phyloP scores from a whole-genome alignment of 2,113 vertebrate genomes.

The Percina caprodes region DNA sequence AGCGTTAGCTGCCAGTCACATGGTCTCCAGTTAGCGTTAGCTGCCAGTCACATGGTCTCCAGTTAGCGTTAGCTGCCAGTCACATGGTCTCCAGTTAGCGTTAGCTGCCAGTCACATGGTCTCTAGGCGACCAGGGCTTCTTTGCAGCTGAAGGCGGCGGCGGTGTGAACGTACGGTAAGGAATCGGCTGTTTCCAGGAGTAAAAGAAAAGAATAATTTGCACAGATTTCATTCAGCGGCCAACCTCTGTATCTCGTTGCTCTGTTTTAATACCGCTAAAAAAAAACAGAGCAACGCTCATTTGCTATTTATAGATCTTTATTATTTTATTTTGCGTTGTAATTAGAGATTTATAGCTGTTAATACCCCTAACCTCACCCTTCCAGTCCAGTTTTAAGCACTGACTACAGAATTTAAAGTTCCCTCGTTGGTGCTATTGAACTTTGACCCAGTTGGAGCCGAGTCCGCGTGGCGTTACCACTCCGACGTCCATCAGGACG shows the following conservation, averaged over 20 bases:
- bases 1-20: no score
- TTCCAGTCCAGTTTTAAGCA: slow-evolving; percentile 29
- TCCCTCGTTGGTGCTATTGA: slow-evolving; percentile 63
- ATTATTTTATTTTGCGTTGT: slow-evolving; percentile 34
- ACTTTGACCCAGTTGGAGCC: slow-evolving; percentile 53
- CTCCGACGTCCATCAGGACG: neutral
- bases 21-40: no score
- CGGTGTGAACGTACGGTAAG: neutral
- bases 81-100: no score
- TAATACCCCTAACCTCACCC: neutral
- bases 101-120: no score
- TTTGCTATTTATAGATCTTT: slow-evolving; percentile 62
- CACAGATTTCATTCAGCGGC: slow-evolving; percentile 36
- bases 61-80: no score
- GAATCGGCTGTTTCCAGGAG: slow-evolving; percentile 45
- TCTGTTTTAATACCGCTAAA: slow-evolving; percentile 39
- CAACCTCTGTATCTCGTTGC: slow-evolving; percentile 31
- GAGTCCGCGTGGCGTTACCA: slow-evolving; percentile 10
- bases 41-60: no score
- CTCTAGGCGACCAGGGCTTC: no score
- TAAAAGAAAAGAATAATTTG: slow-evolving; percentile 53
- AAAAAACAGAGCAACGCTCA: slow-evolving; percentile 9
- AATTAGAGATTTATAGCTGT: slow-evolving; percentile 19
- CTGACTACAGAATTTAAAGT: slow-evolving; percentile 36
- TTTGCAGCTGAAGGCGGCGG: no score